Base-by-base conservation (phyloP, 30 jellyfish, hydroid and myxozoan genomes). In the Rhopilema esculentum region DNA sequence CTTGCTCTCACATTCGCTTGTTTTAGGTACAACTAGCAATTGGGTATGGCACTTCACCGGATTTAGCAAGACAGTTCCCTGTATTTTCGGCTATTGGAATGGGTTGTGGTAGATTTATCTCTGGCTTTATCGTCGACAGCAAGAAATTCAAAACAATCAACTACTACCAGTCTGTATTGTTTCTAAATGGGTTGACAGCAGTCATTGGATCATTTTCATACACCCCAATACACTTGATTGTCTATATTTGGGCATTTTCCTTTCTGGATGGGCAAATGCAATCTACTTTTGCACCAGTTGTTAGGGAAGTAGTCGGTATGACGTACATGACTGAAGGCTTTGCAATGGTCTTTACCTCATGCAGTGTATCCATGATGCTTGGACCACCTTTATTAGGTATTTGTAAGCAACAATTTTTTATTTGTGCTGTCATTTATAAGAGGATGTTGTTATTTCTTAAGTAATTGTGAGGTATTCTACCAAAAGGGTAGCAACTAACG, bases 381-480 rank as follows among this genome's bases (percentile, higher is more conserved):
- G 86, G 86, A 20, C 86, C 86, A 16, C 86, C 86, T 19, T 23
- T 76, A 20, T 18, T 76, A 49, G 86, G 86, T 76, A 76, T 76
- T 18, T 22, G 30, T 15, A n/a, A n/a, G n/a, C n/a, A n/a, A n/a
- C n/a, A n/a, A n/a, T n/a, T n/a, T n/a, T n/a, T n/a, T n/a, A n/a
- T n/a, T n/a, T n/a, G n/a, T n/a, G n/a, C n/a, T n/a, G n/a, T n/a
- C n/a, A n/a, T n/a, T n/a, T n/a, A n/a, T n/a, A n/a, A n/a, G n/a
- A n/a, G n/a, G n/a, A n/a, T n/a, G n/a, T n/a, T n/a, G n/a, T n/a
- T n/a, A n/a, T n/a, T n/a, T n/a, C n/a, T n/a, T n/a, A n/a, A n/a
- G n/a, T n/a, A n/a, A n/a, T n/a, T n/a, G n/a, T n/a, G n/a, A n/a
- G n/a, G n/a, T n/a, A n/a, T n/a, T n/a, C n/a, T n/a, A n/a, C n/a